Base-by-base conservation (phyloP, 2,113 vertebrate genomes). In the Lampris incognitus region DNA sequence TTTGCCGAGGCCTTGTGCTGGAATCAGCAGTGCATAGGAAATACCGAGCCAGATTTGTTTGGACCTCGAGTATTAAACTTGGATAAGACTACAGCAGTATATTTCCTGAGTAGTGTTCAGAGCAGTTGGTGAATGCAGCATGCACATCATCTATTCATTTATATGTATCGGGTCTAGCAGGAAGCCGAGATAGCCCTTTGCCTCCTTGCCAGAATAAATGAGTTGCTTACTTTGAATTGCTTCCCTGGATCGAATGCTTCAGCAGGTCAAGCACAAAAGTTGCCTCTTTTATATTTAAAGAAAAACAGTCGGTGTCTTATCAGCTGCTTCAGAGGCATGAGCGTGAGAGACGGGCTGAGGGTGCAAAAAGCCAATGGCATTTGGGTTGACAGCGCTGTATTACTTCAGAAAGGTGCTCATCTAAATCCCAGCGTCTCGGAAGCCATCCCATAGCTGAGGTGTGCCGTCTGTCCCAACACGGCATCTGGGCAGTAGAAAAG, bases 101-200 rank as follows among this genome's bases (percentile, higher is more conserved):
- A 4, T 68, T 68, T 38, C 8, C 55, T 8, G 36, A 57, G 55
- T 4, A 2, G 24, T 46, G 41, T 52, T 46, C 1, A 13, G 40
- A 59, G 55, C 41, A n/a, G 7, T 46, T 7, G 44, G 64, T 67
- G 51, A 70, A 59, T 63, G 10, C 74, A 11, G 13, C 66, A 56
- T 50, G 57, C 44, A 42, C 3, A 50, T n/a, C 66, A 72, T 13
- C 56, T n/a, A 39, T 64, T 78, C 48, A 62, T 75, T 68, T 38
- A 13, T 60, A 55, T 78, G 50, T 59, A 40, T 73, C 49, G 44
- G 48, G 10, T 63, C 37, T 48, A 54, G 63, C 36, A 58, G 55
- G 13, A 51, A 38, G 55, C 62, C 66, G 39, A 6, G 49, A 56
- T 36, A 54, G 7, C 13, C 0, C 52, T 51, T 62, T 40, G 6